These are phyloP conservation scores for Opisthocomus hoazin DNA, from an alignment of 2,113 vertebrate genomes.

Conservation along the genomic window DNA sequence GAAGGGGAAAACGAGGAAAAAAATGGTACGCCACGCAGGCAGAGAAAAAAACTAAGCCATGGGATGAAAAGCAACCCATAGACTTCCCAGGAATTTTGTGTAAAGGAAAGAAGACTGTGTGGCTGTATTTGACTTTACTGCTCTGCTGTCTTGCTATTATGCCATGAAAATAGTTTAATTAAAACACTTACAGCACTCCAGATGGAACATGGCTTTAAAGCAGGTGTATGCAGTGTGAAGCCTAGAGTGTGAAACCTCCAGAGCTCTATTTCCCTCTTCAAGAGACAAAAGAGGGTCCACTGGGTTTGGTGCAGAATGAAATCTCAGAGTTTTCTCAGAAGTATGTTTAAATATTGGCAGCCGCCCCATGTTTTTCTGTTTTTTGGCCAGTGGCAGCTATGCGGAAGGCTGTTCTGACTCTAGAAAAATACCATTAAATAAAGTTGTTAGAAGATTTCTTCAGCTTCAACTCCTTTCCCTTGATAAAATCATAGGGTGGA, in stretches of 20 bases:
- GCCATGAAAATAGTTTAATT: background rate
- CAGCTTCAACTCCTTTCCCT: background rate
- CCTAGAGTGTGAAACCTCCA: background rate
- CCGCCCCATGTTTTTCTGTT: background rate
- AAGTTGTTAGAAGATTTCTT: background rate
- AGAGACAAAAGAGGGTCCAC: background rate
- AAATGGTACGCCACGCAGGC: rapidly evolving
- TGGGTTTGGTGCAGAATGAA: background rate
- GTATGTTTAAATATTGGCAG: background rate
- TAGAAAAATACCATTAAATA: background rate
- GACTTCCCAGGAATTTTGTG: background rate
- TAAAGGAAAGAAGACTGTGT: background rate
- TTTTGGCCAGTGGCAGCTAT: background rate
- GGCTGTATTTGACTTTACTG: background rate
- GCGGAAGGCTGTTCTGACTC: background rate
- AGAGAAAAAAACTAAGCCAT: background rate
- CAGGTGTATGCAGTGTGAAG: background rate
- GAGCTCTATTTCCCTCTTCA: background rate
- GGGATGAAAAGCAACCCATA: background rate
- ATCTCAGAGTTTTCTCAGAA: background rate
- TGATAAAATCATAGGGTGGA: background rate
- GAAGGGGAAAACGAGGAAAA: background rate
- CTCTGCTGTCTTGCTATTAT: background rate
- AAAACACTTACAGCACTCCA: background rate
- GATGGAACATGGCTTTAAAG: background rate